Conservation (phyloP, 2,113 vertebrate genomes). For the Arvicanthis niloticus region DNA sequence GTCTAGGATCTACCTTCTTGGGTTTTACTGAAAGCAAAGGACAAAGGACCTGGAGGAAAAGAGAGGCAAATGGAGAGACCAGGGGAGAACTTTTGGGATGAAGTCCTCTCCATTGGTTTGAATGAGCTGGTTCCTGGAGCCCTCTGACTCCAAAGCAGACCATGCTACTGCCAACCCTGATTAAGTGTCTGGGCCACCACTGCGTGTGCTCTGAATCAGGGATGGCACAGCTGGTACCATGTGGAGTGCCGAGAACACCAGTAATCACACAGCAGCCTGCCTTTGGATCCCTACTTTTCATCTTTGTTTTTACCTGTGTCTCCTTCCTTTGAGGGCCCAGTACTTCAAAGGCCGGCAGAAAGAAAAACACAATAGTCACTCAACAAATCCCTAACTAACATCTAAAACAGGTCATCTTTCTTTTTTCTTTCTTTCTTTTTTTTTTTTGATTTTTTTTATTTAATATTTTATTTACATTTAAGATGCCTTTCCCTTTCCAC, state of each 20-base stretch:
- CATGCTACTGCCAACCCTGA: not conserved
- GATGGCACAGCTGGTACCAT: too few relatives aligned
- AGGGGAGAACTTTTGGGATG: not conserved
- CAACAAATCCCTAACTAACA: not conserved
- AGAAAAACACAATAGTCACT: not conserved
- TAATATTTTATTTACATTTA: too few relatives aligned
- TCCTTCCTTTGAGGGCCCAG: not conserved
- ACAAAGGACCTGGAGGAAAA: not conserved
- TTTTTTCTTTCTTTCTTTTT: too few relatives aligned
- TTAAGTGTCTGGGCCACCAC: not conserved
- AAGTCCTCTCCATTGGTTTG: not conserved
- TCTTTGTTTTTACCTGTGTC: not conserved
- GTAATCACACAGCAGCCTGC: not conserved
- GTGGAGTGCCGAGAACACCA: fast-evolving
- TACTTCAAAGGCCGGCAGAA: not conserved
- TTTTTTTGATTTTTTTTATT: too few relatives aligned
- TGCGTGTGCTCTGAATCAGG: not conserved
- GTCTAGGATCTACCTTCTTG: not conserved
- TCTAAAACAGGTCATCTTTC: not conserved
- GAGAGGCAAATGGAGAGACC: not conserved
- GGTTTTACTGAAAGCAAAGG: not conserved
- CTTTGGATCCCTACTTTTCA: too few relatives aligned
- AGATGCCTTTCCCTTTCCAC: too few relatives aligned
- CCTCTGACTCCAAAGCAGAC: not conserved
- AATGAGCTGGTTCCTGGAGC: not conserved